These are phyloP conservation scores for Threskiornis aethiopicus DNA, from an alignment of 2,797 vertebrate genomes.

Conservation along the genomic window DNA sequence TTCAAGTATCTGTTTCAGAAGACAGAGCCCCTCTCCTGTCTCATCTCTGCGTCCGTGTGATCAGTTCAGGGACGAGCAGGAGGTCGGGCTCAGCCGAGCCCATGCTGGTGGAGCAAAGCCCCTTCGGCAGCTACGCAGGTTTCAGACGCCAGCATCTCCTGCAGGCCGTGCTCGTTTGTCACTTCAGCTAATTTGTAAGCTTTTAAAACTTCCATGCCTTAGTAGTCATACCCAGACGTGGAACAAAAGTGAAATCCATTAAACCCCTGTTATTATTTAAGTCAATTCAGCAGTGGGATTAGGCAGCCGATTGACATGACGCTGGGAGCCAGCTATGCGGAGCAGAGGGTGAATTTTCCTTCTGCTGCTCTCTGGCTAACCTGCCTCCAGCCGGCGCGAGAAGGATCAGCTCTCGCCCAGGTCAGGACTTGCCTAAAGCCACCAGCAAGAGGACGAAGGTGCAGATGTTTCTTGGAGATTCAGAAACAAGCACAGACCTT, in stretches of 20 bases:
- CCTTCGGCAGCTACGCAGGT: background rate
- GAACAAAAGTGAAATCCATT: conserved; percentile 10
- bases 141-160: background rate
- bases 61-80: background rate
- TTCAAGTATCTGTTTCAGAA: background rate
- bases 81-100: background rate
- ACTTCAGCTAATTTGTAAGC: background rate
- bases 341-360: background rate
- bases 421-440: background rate
- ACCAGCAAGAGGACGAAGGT: background rate
- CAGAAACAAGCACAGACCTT: background rate
- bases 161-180: background rate
- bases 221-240: background rate
- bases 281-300: background rate
- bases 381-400: background rate
- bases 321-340: background rate
- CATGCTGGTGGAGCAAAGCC: background rate
- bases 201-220: conserved; percentile 21
- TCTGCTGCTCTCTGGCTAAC: background rate
- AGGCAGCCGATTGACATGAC: background rate
- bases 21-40: background rate
- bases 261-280: background rate
- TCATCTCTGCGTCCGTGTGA: background rate
- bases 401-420: background rate
- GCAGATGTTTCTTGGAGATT: background rate